Base-by-base conservation (phyloP, 2,888 invertebrate genomes). In the Pseudoips prasinana region DNA sequence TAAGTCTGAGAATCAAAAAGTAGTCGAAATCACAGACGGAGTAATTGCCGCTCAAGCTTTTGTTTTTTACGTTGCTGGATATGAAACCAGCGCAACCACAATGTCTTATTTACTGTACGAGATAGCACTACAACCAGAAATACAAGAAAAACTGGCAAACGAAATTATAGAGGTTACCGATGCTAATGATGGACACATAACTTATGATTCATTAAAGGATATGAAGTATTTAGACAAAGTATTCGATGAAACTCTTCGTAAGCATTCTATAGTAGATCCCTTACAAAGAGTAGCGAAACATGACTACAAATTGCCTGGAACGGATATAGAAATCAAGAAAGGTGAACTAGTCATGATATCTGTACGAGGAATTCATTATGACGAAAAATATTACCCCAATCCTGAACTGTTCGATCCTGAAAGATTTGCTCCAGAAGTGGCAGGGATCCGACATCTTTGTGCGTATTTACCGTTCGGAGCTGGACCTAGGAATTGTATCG, bases 391-490 rank as follows among this genome's bases (percentile, higher is more conserved):
- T 42, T 90, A 76, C 44, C 65, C 75, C 0, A 58, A 89, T 7
- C 88, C 89, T 5, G 57, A 71, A 27, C 70, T 64, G 33, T 90
- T 87, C 42, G 74, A 86, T 46, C 90, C 90, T 1, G 82, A 89
- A 19, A 64, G 86, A 36, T 90, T 90, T 58, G 55, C 64, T 9
- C 35, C 66, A 0, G 71, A 76, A 24, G 72, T 69, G 10, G 62
- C 51, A 19, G 62, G 56, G 9, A 39, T 54, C 5, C 59, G 75
- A 2, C 76, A 74, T 35, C 51, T 69, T 0, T 78, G 73, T 43
- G 74, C 74, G 1, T 86, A 71, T 40, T 33, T 84, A 31, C 82
- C 85, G 3, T 86, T 86, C 43, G 85, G 85, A 23, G 61, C 67
- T 11, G 85, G 85, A 4, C 83, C 82, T 1, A 61, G 86, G 27